Evolutionary conservation across 2,888 invertebrate species (phyloP).

Genomic region (Cinara cedri): DNA sequence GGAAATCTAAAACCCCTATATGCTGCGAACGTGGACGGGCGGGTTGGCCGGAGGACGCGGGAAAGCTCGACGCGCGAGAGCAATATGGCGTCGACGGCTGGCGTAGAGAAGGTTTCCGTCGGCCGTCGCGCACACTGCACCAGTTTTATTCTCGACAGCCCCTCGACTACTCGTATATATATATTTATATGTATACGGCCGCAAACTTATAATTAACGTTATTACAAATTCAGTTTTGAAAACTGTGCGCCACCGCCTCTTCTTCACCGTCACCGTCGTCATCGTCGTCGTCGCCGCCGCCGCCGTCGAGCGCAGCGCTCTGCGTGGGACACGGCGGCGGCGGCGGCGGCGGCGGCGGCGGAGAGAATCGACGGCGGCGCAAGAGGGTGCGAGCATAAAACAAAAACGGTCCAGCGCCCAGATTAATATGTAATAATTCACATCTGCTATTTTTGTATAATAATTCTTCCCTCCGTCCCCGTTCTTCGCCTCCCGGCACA

Average conservation of each 20-base stretch:
- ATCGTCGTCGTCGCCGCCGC: no score
- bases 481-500: neutral
- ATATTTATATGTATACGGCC: slow-evolving; percentile 18
- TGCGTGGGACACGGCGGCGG: no score
- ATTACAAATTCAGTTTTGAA: slow-evolving; percentile 55
- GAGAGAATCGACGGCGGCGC: neutral
- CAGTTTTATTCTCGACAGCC: neutral
- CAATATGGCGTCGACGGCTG: slow-evolving; percentile 38
- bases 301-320: neutral
- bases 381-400: slow-evolving; percentile 26
- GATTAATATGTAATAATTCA: slow-evolving; percentile 60
- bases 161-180: neutral
- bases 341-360: neutral
- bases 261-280: no score
- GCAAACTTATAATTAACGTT: slow-evolving; percentile 56
- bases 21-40: neutral
- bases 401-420: slow-evolving; percentile 57
- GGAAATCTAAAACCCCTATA: neutral
- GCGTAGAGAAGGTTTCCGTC: neutral
- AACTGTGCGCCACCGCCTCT: slow-evolving; percentile 24
- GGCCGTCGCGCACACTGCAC: neutral
- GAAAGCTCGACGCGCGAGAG: slow-evolving; percentile 17
- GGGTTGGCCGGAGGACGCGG: neutral
- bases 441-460: slow-evolving; percentile 58
- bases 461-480: slow-evolving; percentile 48